Conservation (phyloP, 2,113 vertebrate species). For the Vidua macroura region DNA sequence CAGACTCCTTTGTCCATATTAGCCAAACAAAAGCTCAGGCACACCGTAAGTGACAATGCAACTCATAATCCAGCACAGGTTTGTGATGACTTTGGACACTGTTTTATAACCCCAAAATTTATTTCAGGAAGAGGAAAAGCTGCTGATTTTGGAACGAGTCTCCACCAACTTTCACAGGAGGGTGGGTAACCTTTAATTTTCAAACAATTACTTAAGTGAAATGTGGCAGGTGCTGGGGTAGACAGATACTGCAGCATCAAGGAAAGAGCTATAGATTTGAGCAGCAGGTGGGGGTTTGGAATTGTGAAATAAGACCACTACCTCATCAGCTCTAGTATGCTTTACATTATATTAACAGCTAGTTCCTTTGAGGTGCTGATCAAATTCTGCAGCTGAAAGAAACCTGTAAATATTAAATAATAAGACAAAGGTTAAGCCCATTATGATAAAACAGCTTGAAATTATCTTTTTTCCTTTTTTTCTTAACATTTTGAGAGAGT, state of each 20-base stretch:
- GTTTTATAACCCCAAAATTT: conserved; percentile 40
- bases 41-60: conserved; percentile 34
- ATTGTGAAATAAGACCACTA: not conserved
- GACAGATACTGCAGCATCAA: not conserved
- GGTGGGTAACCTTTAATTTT: conserved; percentile 39
- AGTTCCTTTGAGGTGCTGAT: not conserved
- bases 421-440: not conserved
- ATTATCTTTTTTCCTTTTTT: not conserved
- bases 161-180: not conserved
- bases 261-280: conserved; percentile 17
- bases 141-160: not conserved
- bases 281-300: not conserved
- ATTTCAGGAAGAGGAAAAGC: conserved; percentile 44
- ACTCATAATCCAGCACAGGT: conserved; percentile 45
- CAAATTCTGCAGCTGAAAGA: conserved; percentile 22
- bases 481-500: not conserved
- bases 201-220: conserved; percentile 33
- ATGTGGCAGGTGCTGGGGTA: not conserved
- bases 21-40: conserved; percentile 67
- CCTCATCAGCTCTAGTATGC: not conserved
- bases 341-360: not conserved
- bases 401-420: not conserved
- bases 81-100: conserved; percentile 46
- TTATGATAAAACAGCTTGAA: not conserved
- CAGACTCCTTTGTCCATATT: conserved; percentile 61